phyloP scores from a whole-genome alignment of 2,797 vertebrate genomes.

The Pteronotus mesoamericanus region DNA sequence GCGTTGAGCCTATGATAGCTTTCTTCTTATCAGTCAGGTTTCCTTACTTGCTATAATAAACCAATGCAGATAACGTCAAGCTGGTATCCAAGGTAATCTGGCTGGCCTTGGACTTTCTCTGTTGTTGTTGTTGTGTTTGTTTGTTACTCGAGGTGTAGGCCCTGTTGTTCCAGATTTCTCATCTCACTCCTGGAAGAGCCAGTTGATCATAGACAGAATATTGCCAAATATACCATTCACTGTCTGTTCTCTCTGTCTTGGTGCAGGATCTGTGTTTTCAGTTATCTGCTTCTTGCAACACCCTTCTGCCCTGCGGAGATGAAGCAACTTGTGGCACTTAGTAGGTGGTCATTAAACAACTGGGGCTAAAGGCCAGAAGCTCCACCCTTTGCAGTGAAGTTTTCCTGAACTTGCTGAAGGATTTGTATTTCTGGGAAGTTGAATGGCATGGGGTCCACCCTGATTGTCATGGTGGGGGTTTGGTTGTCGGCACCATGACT shows the following conservation, averaged over 20 bases:
- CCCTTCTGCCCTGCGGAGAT: neutral
- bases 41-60: neutral
- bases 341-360: neutral
- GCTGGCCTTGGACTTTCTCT: neutral
- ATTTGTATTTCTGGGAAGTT: slow-evolving; percentile 3
- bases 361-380: neutral
- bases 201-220: neutral
- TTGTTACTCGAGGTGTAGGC: neutral
- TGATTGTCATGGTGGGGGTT: neutral
- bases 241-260: neutral
- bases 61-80: neutral
- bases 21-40: neutral
- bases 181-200: neutral
- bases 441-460: neutral
- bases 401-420: neutral
- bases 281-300: neutral
- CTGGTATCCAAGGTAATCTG: neutral
- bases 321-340: neutral
- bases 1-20: neutral
- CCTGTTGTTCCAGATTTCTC: neutral
- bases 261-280: neutral
- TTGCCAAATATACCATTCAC: neutral
- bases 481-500: neutral
- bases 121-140: neutral
- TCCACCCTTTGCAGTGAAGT: neutral